phyloP scores from a whole-genome alignment of 2,888 invertebrate genomes.

The Strigamia crassipes region DNA sequence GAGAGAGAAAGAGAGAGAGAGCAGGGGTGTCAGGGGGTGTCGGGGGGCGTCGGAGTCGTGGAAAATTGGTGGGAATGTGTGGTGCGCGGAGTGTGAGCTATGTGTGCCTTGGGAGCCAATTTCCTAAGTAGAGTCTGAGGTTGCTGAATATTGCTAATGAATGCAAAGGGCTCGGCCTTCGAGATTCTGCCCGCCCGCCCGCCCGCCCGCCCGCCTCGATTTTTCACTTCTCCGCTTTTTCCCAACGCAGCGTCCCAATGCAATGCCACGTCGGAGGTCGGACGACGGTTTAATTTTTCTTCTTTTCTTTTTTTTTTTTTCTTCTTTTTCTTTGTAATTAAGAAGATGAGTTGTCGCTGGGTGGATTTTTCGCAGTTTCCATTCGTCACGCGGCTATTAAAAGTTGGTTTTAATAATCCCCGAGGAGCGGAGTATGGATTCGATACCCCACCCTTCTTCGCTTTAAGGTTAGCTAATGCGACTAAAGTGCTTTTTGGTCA shows the following conservation, averaged over 20 bases:
- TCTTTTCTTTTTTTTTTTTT: neutral
- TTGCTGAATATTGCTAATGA: constrained; percentile 32
- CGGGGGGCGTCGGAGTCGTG: neutral
- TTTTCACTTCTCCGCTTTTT: no score
- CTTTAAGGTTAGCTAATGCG: no score
- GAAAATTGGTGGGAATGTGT: constrained; percentile 23
- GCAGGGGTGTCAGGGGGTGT: no score
- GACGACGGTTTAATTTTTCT: no score
- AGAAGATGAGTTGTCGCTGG: neutral
- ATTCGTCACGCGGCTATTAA: neutral
- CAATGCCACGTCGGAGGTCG: no score
- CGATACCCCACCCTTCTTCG: neutral
- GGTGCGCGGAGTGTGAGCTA: neutral
- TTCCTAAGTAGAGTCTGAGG: constrained; percentile 5
- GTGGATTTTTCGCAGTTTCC: neutral
- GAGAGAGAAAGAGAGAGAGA: no score
- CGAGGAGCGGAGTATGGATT: neutral
- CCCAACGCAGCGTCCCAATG: no score
- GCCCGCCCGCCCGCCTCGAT: neutral
- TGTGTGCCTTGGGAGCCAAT: constrained; percentile 6
- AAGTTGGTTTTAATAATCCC: neutral
- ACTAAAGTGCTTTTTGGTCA: no score
- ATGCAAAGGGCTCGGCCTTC: constrained; percentile 2
- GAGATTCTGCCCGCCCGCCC: no score
- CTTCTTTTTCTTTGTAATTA: neutral